A percentile compares a stretch with the other conserved stretches of the same genome.
phyloP scores from a whole-genome alignment of 2,113 vertebrate genomes.

The Murina feae region DNA sequence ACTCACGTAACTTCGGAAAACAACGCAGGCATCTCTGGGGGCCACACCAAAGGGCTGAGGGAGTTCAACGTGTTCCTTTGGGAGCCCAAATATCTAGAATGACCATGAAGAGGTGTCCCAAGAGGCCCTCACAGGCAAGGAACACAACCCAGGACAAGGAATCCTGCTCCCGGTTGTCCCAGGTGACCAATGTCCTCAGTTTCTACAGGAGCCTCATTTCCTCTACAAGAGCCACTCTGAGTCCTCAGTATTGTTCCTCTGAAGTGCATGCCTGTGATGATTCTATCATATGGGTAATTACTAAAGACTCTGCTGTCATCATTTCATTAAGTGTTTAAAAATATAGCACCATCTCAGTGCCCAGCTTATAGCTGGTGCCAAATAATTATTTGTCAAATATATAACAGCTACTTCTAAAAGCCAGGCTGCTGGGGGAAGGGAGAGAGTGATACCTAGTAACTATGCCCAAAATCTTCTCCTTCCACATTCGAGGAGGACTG shows the following conservation, averaged over 20 bases:
- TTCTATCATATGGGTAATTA: neutral
- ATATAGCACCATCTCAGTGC: neutral
- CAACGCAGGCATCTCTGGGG: neutral
- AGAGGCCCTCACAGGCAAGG: neutral
- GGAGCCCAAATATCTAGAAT: neutral
- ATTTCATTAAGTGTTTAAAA: conserved; percentile 21
- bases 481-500: neutral
- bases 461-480: neutral
- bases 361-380: neutral
- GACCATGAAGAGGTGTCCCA: neutral
- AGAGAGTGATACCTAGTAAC: neutral
- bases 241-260: neutral
- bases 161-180: neutral
- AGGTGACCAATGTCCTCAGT: neutral
- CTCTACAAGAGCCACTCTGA: neutral
- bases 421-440: neutral
- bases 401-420: conserved; percentile 11
- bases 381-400: neutral
- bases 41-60: neutral
- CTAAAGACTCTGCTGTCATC: neutral
- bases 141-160: neutral
- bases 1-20: neutral
- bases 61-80: neutral
- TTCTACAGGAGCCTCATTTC: neutral
- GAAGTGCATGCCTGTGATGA: neutral